Conservation (phyloP, 2,113 vertebrate genomes). For the Hypocryptadius cinnamomeus region DNA sequence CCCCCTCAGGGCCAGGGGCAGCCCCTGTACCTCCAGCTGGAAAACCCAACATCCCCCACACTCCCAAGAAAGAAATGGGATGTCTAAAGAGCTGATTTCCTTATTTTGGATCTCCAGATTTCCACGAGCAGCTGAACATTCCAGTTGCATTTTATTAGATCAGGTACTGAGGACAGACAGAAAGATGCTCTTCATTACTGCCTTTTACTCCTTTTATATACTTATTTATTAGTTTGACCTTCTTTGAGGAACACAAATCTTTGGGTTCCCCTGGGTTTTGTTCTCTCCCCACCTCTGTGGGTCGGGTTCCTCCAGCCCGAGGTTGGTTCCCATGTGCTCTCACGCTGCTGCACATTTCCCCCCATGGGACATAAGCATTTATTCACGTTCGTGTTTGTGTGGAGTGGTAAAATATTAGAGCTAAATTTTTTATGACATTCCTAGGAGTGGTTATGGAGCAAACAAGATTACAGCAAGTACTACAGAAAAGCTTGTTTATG, state of each 20-base stretch:
- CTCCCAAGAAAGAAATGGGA: not conserved
- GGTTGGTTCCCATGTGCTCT: not conserved
- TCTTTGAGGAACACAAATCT: not conserved
- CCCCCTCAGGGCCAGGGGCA: not conserved
- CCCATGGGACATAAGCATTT: fast-evolving
- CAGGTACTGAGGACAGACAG: not conserved
- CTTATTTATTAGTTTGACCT: not conserved
- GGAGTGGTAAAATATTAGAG: not conserved
- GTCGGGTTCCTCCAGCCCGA: not conserved
- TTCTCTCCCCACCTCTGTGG: fast-evolving
- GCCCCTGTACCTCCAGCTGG: not conserved
- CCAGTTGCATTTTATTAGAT: not conserved
- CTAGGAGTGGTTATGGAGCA: slow-evolving; percentile 15
- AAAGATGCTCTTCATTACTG: not conserved
- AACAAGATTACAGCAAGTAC: slow-evolving; percentile 39
- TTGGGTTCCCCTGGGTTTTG: not conserved
- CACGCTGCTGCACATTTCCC: fast-evolving
- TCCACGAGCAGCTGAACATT: not conserved
- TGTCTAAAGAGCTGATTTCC: not conserved
- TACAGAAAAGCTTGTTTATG: not conserved
- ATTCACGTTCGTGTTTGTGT: not conserved
- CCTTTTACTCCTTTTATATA: not conserved
- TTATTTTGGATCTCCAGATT: not conserved
- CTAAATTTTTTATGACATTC: slow-evolving; percentile 34
- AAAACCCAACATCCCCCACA: fast-evolving